Evolutionary conservation across 2,113 vertebrate species (phyloP).

Genomic region (Fukomys damarensis): DNA sequence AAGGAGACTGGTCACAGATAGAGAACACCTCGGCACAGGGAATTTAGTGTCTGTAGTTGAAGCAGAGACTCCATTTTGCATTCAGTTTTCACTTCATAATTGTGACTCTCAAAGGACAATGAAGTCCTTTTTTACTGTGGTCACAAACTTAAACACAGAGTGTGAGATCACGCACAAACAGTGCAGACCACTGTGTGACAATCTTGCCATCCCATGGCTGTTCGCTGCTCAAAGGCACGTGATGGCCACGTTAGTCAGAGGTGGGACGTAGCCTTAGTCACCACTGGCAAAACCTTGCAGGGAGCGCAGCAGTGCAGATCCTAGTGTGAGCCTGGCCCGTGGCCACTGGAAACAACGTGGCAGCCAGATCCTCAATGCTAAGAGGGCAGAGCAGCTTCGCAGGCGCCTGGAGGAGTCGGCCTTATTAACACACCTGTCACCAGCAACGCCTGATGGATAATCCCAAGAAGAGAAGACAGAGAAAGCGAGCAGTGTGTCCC

Average conservation of each 20-base stretch:
- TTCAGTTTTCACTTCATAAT: conserved; percentile 24
- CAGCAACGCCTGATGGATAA: not conserved
- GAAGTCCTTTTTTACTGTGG: conserved; percentile 3
- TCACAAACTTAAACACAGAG: not conserved
- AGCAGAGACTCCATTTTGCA: not conserved
- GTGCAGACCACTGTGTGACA: not conserved
- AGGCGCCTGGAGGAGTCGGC: not conserved
- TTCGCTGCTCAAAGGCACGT: not conserved
- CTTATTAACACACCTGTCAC: not conserved
- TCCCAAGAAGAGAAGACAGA: not conserved
- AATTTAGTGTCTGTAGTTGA: conserved; percentile 1
- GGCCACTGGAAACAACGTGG: not conserved
- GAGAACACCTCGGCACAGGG: conserved; percentile 10
- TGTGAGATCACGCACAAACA: not conserved
- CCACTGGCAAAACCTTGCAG: not conserved
- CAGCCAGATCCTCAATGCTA: not conserved
- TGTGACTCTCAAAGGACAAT: not conserved
- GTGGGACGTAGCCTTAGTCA: not conserved
- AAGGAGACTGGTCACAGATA: conserved; percentile 59
- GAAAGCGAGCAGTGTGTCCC: not conserved
- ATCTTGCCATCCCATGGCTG: not conserved
- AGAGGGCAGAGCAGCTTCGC: not conserved
- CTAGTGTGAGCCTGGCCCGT: not conserved
- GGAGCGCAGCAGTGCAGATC: not conserved
- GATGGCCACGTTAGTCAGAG: not conserved